Conservation (phyloP, 37 sponge, comb jelly and placozoan genomes). For the Amphimedon queenslandica region DNA sequence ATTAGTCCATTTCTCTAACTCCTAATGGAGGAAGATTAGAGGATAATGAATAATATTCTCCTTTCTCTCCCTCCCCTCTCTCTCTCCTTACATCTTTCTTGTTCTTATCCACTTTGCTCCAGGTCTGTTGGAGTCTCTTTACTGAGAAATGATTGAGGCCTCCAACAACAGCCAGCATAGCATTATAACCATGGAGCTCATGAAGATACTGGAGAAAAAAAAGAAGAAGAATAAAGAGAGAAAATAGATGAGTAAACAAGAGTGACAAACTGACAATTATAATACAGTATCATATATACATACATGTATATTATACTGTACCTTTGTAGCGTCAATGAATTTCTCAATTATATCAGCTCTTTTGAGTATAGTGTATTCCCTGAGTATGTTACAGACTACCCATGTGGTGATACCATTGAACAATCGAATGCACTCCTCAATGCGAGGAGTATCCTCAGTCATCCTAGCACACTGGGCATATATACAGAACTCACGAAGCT, state of each 20-base stretch:
- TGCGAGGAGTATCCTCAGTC: constrained; percentile 50
- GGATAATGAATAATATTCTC: neutral
- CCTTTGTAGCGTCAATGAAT: constrained; percentile 62
- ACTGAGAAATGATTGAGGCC: constrained; percentile 80
- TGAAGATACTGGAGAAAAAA: constrained; percentile 41
- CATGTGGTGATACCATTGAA: constrained; percentile 72
- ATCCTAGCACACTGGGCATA: constrained; percentile 64
- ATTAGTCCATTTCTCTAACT: constrained; percentile 20
- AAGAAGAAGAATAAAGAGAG: neutral
- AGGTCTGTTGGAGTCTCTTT: constrained; percentile 70
- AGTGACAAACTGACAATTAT: neutral
- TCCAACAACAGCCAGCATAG: constrained; percentile 81
- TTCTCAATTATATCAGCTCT: constrained; percentile 66
- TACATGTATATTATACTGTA: constrained; percentile 21
- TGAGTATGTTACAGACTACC: constrained; percentile 60
- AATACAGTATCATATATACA: constrained; percentile 2
- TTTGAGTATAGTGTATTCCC: constrained; percentile 52
- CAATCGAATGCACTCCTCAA: constrained; percentile 67
- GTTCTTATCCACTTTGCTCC: constrained; percentile 57
- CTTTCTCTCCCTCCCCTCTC: neutral
- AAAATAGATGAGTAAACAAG: neutral
- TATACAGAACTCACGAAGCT: constrained; percentile 68
- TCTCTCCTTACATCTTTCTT: constrained; percentile 26
- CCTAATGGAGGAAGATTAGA: constrained; percentile 4
- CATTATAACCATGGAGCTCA: constrained; percentile 76